Base-by-base conservation (phyloP, 2,113 vertebrate genomes). In the Neotoma lepida region DNA sequence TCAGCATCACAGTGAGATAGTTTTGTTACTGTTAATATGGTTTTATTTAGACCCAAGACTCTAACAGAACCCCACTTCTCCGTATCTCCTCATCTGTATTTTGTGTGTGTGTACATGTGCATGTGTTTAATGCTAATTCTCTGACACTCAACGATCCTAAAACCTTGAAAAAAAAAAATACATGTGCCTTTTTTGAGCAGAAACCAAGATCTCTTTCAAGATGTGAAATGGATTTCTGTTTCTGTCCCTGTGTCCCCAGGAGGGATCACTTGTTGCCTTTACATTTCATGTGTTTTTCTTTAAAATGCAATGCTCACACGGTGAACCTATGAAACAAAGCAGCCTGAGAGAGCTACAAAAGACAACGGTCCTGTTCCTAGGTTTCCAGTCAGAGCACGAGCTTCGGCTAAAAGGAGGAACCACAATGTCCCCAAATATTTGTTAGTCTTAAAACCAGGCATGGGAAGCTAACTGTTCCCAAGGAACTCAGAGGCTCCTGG, bases 61-160 rank as follows among this genome's bases (percentile, higher is more conserved):
- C 24, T 26, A 39, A 56, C 1, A 2, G 61, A 20, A n/a, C 44
- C 33, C 28, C 2, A 1, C 33, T 76, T n/a, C 66, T 46, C 2
- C 26, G 28, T 61, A 41, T 6, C 22, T 26, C 35, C 26, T 54
- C 10, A 39, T n/a, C 82, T n/a, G 58, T 9, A 20, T 41, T 44
- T 30, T 1, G 1, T 4, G 35, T 20, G 46, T 30, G 61, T 41
- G n/a, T 63, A 6, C 1, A 0, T 4, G 41, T 63, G 5, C 0
- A 22, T 73, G 6, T 49, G n/a, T 49, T 86, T 9, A 22, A 28
- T 7, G 41, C 20, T 2, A 17, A 61, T 46, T 18, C 13, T 44
- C 28, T 26, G n/a, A 81, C 35, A 28, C 1, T 30, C 70, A 41
- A 8, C 10, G 1, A 54, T 35, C 15, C 63, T 71, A 44, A 64